Conservation (phyloP, 1,140 invertebrate genomes). For the Alviniconcha marisindica region DNA sequence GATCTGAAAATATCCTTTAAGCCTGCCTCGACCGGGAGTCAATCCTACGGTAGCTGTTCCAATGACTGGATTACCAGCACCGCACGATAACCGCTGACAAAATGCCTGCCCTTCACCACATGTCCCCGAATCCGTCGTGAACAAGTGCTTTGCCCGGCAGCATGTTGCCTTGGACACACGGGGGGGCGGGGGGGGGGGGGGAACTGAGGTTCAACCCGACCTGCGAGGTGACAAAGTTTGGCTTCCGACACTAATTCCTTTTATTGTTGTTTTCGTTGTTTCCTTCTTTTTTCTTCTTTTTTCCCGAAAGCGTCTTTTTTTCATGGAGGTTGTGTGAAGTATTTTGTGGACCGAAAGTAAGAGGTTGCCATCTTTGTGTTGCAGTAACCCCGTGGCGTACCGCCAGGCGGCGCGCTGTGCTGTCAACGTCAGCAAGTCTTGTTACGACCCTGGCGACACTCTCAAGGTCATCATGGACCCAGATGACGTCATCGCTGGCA, state of each 20-base stretch:
- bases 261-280: background rate
- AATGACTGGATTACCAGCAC: no score
- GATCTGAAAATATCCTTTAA: no score
- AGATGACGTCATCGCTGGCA: background rate
- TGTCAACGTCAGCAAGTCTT: conserved; percentile 3
- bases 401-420: background rate
- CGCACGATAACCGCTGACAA: no score
- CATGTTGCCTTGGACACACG: no score
- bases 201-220: no score
- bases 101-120: no score
- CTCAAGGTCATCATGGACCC: background rate
- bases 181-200: no score
- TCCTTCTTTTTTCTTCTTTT: background rate
- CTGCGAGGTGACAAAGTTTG: background rate
- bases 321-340: background rate
- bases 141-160: no score
- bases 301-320: background rate
- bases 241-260: background rate
- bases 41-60: no score
- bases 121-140: no score
- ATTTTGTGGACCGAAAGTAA: no score
- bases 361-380: background rate
- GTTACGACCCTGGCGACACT: background rate
- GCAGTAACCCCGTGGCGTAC: background rate
- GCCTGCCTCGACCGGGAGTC: no score